Conservation (phyloP, 2,797 vertebrate genomes). For the Hozukius guyotensis region DNA sequence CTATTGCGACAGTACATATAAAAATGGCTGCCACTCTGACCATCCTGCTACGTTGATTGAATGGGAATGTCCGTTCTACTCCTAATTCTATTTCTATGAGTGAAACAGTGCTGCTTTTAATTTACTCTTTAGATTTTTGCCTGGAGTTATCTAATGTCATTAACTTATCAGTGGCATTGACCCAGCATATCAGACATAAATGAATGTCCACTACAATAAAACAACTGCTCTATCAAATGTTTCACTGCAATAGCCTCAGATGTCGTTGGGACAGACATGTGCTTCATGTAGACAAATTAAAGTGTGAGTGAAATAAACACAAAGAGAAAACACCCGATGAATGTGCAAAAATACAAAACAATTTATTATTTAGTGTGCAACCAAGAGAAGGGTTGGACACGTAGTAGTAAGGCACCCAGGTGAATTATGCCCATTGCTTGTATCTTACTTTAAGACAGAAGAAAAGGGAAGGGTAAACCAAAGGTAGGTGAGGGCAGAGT, state of each 20-base stretch:
- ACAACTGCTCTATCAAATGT: neutral
- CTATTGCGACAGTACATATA: too few relatives aligned
- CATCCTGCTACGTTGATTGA: too few relatives aligned
- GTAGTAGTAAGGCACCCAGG: neutral
- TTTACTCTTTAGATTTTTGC: neutral
- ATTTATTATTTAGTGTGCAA: slow-evolving; percentile 27
- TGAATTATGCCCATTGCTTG: neutral
- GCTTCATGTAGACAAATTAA: neutral
- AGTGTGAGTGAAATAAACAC: slow-evolving; percentile 1
- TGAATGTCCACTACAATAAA: neutral
- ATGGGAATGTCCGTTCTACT: too few relatives aligned
- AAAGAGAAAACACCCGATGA: slow-evolving; percentile 18
- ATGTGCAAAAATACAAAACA: slow-evolving; percentile 11
- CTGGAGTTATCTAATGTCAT: neutral
- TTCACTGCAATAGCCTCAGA: neutral
- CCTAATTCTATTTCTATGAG: too few relatives aligned
- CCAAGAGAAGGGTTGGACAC: neutral
- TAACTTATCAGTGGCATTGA: neutral
- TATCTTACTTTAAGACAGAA: neutral
- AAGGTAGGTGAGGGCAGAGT: neutral
- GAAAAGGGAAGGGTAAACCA: neutral
- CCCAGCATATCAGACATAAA: neutral
- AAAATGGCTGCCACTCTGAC: too few relatives aligned
- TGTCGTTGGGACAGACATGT: neutral
- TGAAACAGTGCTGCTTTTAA: too few relatives aligned